phyloP scores from a whole-genome alignment of 2,888 invertebrate species.

The Melipona beecheii region DNA sequence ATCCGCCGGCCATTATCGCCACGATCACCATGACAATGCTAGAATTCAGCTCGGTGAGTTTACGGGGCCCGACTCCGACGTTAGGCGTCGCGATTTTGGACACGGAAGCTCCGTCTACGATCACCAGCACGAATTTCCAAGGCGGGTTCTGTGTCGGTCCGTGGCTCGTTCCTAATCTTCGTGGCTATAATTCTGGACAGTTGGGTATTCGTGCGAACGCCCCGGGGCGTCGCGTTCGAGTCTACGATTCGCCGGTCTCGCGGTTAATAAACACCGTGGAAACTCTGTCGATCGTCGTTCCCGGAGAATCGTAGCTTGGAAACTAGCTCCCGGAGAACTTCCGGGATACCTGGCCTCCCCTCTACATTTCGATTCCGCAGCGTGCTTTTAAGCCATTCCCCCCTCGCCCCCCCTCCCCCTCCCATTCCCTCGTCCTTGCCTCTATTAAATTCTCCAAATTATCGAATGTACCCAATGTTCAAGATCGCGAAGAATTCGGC shows the following conservation, averaged over 20 bases:
- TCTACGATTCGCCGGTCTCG: constrained; percentile 53
- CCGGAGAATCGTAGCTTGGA: constrained; percentile 39
- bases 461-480: neutral
- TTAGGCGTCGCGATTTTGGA: constrained; percentile 27
- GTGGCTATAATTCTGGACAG: constrained; percentile 56
- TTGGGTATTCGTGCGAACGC: constrained; percentile 66
- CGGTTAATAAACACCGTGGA: constrained; percentile 70
- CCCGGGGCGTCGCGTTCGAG: constrained; percentile 39
- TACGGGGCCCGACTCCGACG: constrained; percentile 38
- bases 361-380: constrained; percentile 6
- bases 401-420: too few species aligned
- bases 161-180: constrained; percentile 63
- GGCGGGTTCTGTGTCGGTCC: constrained; percentile 29
- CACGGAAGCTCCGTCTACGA: neutral
- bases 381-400: constrained; percentile 7
- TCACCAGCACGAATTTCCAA: constrained; percentile 5
- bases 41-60: constrained; percentile 56
- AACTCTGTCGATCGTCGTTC: constrained; percentile 61
- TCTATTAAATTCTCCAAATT: constrained; percentile 4
- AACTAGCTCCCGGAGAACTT: constrained; percentile 30
- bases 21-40: constrained; percentile 66
- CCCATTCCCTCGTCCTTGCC: too few species aligned
- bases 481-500: too few species aligned
- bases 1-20: constrained; percentile 48
- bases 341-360: neutral